Evolutionary conservation across 2,113 vertebrate genomes (phyloP), one percentile per base, ranked within the genome.

Genomic region (Ceyx cyanopectus): DNA sequence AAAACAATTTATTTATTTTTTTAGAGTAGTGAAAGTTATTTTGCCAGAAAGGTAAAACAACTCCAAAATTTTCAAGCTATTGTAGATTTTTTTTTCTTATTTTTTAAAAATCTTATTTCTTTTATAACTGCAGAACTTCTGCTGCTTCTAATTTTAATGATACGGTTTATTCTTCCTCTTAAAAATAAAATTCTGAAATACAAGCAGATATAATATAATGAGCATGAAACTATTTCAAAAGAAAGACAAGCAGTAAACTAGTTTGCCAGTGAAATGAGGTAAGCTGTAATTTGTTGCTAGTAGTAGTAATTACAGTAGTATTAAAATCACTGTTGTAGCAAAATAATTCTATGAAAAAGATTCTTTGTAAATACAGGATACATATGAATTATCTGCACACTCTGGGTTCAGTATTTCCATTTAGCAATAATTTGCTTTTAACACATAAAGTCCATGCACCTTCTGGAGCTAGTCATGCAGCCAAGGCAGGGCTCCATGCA

Each of bases 111-210:
- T 57, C 32, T 79, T 68, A 48, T 6, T 22, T 40, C 54, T 63
- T 74, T 32, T 84, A 9, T 54, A 93, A 83, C 48, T 48, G 51
- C 43, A 95, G 65, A 83, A 21, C 8, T 86, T 68, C 65, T 76
- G 63, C 51, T 86, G 45, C 53, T 76, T 85, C 57, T 84, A 57
- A 50, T 81, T 94, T 93, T 88, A 81, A 65, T 61, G 6, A 62
- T 81, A 84, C 84, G 90, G 83, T 95, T 95, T 95, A 94, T 95
- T 96, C 94, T 94, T 96, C 94, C 94, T 93, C 94, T 93, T 92
- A 75, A 81, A 86, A 93, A 86, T 74, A 92, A 85, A 89, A 75
- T 65, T 81, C 30, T 68, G 54, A 19, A 79, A 76, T 37, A 84
- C 63, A 94, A 82, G 92, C 62, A 73, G 9, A 75, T 81, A 54